Conservation (phyloP, 1,140 invertebrate genomes). For the Ganaspis sp. region DNA sequence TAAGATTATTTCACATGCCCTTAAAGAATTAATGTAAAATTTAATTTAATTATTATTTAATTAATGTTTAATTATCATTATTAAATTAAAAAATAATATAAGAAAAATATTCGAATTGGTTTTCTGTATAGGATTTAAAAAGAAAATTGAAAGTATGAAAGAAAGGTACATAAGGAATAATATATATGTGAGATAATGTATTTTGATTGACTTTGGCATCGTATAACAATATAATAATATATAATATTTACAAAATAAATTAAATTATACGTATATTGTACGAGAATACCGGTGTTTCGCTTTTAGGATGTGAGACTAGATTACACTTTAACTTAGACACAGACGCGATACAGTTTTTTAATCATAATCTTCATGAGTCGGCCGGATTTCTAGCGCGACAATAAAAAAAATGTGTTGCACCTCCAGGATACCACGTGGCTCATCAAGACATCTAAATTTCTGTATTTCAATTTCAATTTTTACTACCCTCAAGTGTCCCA, state of each 20-base stretch:
- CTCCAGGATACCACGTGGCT: slow-evolving; percentile 31
- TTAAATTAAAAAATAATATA: background rate
- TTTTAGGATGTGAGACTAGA: slow-evolving; percentile 50
- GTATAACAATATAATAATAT: slow-evolving; percentile 64
- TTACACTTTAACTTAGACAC: slow-evolving; percentile 50
- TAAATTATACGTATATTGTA: slow-evolving; percentile 55
- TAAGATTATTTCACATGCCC: no score
- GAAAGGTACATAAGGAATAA: background rate
- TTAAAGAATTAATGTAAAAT: no score
- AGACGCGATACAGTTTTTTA: slow-evolving; percentile 39
- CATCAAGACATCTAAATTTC: slow-evolving; percentile 30
- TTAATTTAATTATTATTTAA: no score
- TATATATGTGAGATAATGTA: slow-evolving; percentile 57
- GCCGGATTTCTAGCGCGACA: slow-evolving; percentile 40
- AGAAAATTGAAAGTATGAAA: background rate
- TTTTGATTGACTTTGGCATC: slow-evolving; percentile 59
- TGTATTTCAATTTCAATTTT: slow-evolving; percentile 5
- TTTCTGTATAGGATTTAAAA: background rate
- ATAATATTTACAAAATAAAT: slow-evolving; percentile 70
- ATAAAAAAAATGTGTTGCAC: slow-evolving; percentile 42
- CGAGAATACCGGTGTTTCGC: slow-evolving; percentile 44
- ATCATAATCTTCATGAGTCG: slow-evolving; percentile 40
- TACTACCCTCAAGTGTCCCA: slow-evolving; percentile 40
- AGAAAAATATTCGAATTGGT: background rate
- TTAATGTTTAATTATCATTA: no score